Conservation (phyloP, 2,797 vertebrate genomes). For the Sardinella longiceps region DNA sequence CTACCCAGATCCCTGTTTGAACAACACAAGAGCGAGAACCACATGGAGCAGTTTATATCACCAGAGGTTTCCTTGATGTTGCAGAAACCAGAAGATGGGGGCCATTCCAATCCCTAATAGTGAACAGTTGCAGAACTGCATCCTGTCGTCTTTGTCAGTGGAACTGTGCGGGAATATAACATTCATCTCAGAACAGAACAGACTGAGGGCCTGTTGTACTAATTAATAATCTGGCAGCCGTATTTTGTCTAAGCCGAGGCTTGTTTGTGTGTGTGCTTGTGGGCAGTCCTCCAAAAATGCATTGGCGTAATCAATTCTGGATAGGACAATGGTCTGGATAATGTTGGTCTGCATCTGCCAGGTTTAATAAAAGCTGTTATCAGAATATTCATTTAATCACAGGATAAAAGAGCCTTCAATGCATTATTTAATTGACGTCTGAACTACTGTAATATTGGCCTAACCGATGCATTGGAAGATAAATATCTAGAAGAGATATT, state of each 20-base stretch:
- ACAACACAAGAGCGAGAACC: not conserved
- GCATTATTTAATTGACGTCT: slow-evolving; percentile 2
- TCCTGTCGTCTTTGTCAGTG: not conserved
- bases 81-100: slow-evolving; percentile 7
- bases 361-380: slow-evolving; percentile 19
- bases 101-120: slow-evolving; percentile 18
- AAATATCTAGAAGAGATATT: not conserved
- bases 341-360: slow-evolving; percentile 21
- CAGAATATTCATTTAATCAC: slow-evolving; percentile 22
- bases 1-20: slow-evolving; percentile 1
- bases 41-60: slow-evolving; percentile 14
- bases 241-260: not conserved
- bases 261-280: not conserved
- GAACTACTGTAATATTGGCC: not conserved
- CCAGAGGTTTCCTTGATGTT: slow-evolving; percentile 21
- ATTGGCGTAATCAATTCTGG: slow-evolving; percentile 25
- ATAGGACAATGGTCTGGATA: slow-evolving; percentile 15
- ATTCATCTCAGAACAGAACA: slow-evolving; percentile 3
- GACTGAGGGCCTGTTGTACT: slow-evolving; percentile 4
- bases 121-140: slow-evolving; percentile 12
- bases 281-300: slow-evolving; percentile 18
- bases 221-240: slow-evolving; percentile 26
- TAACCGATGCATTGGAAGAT: not conserved
- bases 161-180: not conserved
- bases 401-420: slow-evolving; percentile 7